phyloP scores from a whole-genome alignment of 2,113 vertebrate genomes.

The Muntiacus reevesi region DNA sequence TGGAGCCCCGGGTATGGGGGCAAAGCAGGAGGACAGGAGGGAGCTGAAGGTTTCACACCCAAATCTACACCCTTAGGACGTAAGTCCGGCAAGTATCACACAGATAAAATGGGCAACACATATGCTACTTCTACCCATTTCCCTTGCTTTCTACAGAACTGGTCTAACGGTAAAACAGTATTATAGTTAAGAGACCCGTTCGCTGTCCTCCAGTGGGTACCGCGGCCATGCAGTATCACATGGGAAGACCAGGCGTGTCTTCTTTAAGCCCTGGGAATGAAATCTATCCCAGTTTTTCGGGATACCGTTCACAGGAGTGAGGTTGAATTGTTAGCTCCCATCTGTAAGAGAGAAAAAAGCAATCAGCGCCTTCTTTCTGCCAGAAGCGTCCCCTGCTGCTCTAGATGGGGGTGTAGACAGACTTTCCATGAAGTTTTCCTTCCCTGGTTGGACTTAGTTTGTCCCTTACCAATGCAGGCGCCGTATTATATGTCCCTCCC shows the following conservation, averaged over 20 bases:
- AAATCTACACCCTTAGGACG: background rate
- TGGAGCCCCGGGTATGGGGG: background rate
- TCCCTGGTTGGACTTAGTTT: background rate
- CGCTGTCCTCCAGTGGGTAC: rapidly evolving
- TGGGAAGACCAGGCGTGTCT: background rate
- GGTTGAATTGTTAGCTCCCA: background rate
- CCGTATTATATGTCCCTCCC: background rate
- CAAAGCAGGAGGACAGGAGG: background rate
- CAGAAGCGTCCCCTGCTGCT: background rate
- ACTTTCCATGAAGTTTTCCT: background rate
- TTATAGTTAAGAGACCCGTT: background rate
- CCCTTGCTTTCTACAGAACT: background rate
- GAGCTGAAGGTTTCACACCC: background rate
- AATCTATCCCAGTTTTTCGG: background rate
- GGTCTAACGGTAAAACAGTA: background rate
- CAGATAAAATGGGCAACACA: background rate
- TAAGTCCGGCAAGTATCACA: background rate
- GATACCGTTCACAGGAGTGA: background rate
- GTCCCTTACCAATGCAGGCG: background rate
- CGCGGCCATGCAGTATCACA: background rate
- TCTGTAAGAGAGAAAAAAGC: background rate
- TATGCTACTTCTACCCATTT: background rate
- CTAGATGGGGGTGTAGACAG: background rate
- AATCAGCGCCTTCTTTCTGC: rapidly evolving
- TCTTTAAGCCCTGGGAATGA: background rate